Evolutionary conservation across 2,797 vertebrate genomes (phyloP).

Genomic region (Acrossocheilus wenchowensis): DNA sequence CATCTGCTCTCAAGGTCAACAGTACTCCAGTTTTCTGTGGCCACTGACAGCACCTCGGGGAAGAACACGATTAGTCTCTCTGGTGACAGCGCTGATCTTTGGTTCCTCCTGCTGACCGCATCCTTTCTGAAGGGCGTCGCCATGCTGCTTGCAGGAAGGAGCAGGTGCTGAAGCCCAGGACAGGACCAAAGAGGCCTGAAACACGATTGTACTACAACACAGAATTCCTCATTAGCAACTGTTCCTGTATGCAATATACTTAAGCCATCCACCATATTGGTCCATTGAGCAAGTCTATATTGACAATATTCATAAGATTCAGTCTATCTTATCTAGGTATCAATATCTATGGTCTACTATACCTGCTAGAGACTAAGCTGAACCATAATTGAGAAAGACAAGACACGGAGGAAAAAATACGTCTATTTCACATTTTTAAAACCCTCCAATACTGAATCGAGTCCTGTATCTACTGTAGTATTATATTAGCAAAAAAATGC

Average conservation of each 20-base stretch:
- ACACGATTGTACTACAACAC: background rate
- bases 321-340: background rate
- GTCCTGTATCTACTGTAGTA: background rate
- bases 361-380: background rate
- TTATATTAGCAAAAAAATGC: background rate
- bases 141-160: background rate
- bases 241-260: background rate
- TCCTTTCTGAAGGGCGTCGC: slow-evolving; percentile 59
- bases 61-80: slow-evolving; percentile 45
- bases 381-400: background rate
- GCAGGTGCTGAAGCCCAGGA: slow-evolving; percentile 28
- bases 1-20: slow-evolving; percentile 67
- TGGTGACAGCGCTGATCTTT: slow-evolving; percentile 52
- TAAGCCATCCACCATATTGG: background rate
- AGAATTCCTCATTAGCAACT: background rate
- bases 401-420: background rate
- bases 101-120: slow-evolving; percentile 63
- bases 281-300: background rate
- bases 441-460: background rate
- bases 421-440: background rate
- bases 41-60: slow-evolving; percentile 61
- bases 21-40: slow-evolving; percentile 46
- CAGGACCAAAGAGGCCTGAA: background rate
- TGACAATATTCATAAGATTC: background rate
- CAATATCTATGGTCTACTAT: background rate